Evolutionary conservation across 2,113 vertebrate genomes (phyloP).

Genomic region (Oreochromis aureus): DNA sequence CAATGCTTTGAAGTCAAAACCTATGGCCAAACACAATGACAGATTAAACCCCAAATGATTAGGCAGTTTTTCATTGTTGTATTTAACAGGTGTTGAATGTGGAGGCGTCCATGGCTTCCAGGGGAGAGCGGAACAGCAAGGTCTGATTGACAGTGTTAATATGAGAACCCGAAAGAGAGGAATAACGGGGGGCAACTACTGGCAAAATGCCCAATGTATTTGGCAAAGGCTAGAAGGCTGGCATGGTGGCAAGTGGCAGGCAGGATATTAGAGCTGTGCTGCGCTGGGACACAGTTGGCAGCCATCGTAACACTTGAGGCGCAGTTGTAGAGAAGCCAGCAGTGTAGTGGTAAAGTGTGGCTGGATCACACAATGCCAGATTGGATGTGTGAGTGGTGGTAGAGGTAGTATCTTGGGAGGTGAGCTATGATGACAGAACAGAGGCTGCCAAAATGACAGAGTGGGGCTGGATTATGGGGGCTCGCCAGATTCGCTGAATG

Average conservation of each 20-base stretch:
- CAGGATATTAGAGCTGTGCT: conserved; percentile 65
- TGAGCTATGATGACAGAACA: conserved; percentile 60
- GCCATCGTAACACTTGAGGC: conserved; percentile 40
- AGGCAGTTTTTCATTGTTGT: background rate
- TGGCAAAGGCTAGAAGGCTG: conserved; percentile 60
- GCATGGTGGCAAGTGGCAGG: conserved; percentile 60
- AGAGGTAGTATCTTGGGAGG: conserved; percentile 55
- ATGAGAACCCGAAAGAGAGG: conserved; percentile 48
- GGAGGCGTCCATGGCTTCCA: conserved; percentile 54
- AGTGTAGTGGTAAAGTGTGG: conserved; percentile 52
- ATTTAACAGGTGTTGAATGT: conserved; percentile 73
- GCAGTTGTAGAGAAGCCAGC: conserved; percentile 53
- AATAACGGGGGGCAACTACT: conserved; percentile 30
- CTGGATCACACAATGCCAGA: conserved; percentile 68
- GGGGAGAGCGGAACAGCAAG: conserved; percentile 49
- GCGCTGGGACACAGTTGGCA: conserved; percentile 62
- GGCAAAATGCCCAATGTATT: conserved; percentile 55
- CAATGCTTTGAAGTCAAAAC: background rate
- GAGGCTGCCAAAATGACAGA: conserved; percentile 66
- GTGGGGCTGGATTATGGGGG: conserved; percentile 56
- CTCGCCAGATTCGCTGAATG: conserved; percentile 53
- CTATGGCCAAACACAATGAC: background rate
- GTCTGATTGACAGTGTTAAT: conserved; percentile 74
- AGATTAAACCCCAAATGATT: conserved; percentile 7
- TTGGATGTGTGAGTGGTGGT: conserved; percentile 48